These are phyloP conservation scores for Caenorhabditis japonica DNA, from an alignment of 2,888 invertebrate genomes.

Conservation along the genomic window DNA sequence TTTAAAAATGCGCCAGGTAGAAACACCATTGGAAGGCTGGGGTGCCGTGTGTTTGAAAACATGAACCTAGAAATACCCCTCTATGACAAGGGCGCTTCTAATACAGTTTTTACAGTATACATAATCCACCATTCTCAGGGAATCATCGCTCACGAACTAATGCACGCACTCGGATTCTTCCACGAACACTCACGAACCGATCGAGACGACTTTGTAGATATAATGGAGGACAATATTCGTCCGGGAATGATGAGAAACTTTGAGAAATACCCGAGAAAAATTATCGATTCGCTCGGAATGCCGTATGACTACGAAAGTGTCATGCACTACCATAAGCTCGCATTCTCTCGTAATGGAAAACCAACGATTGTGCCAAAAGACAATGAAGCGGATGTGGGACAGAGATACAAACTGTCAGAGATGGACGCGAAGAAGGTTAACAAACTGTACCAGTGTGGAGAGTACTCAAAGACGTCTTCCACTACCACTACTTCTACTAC, in stretches of 20 bases:
- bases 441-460: conserved; percentile 78
- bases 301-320: conserved; percentile 84
- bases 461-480: conserved; percentile 56
- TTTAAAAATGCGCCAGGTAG: no score
- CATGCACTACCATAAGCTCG: conserved; percentile 84
- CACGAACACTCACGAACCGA: conserved; percentile 88
- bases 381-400: conserved; percentile 73
- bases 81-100: no score
- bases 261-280: conserved; percentile 78
- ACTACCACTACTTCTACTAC: conserved; percentile 58
- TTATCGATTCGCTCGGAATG: conserved; percentile 80
- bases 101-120: no score
- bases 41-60: no score
- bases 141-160: conserved; percentile 85
- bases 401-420: conserved; percentile 73
- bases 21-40: no score
- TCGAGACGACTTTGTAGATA: conserved; percentile 85
- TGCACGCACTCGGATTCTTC: conserved; percentile 86
- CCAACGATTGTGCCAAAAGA: conserved; percentile 79
- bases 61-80: no score
- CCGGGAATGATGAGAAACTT: conserved; percentile 80
- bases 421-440: conserved; percentile 74
- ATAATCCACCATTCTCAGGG: no score
- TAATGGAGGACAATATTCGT: conserved; percentile 84
- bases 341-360: conserved; percentile 80